Percentiles rank a stretch among this genome's conserved stretches.
These are phyloP conservation scores for Pithys albifrons DNA, from an alignment of 2,113 vertebrate species.

Conservation along the genomic window DNA sequence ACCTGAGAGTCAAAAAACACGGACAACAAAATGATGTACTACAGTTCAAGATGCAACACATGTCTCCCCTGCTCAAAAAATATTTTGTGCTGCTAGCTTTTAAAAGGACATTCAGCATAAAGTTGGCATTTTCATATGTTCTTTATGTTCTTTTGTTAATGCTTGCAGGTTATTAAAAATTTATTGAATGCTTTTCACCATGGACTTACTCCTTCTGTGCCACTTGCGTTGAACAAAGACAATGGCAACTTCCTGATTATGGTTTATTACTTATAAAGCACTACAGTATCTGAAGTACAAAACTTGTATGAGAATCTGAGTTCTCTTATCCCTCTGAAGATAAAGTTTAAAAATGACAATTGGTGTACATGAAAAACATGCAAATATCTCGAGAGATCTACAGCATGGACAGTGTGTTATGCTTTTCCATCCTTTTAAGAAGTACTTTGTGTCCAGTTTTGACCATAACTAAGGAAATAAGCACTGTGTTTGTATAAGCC, in stretches of 20 bases:
- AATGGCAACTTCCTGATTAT: background rate
- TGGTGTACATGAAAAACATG: background rate
- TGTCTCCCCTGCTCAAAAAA: background rate
- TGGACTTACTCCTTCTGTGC: background rate
- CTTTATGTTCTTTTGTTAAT: background rate
- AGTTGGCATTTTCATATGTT: background rate
- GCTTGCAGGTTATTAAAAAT: background rate
- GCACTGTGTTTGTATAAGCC: background rate
- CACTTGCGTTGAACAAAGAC: background rate
- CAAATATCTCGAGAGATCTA: background rate
- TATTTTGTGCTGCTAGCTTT: slow-evolving; percentile 33
- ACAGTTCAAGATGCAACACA: background rate
- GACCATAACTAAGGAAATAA: background rate
- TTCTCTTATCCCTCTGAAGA: background rate
- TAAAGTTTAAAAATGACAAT: background rate
- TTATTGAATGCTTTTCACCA: background rate
- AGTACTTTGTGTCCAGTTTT: background rate
- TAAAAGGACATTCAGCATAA: background rate
- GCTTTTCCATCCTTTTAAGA: background rate
- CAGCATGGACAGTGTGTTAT: background rate
- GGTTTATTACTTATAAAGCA: background rate
- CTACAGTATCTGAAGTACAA: background rate
- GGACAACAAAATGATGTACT: slow-evolving; percentile 69
- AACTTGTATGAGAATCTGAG: background rate
- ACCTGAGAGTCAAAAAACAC: slow-evolving; percentile 51